A percentile compares a stretch with the other conserved stretches of the same genome.
Evolutionary conservation across 2,888 invertebrate genomes (phyloP).

Genomic region (Agrochola lota): DNA sequence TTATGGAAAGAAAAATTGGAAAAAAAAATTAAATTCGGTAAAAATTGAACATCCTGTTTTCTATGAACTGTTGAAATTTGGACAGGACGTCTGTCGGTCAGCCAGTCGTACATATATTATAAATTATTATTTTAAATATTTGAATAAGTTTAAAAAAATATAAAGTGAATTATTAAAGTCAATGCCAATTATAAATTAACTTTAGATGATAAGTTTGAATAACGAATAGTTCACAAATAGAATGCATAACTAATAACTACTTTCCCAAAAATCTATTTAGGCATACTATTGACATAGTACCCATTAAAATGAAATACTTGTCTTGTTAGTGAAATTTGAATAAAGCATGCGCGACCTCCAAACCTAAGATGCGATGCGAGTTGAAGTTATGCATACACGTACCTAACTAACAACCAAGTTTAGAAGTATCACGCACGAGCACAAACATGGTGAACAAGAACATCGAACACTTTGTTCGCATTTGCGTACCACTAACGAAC

Average conservation of each 20-base stretch:
- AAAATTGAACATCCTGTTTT: neutral
- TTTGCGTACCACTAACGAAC: no score
- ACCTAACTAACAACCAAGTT: neutral
- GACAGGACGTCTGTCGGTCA: neutral
- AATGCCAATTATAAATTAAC: slow-evolving; percentile 6
- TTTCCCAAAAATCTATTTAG: slow-evolving; percentile 20
- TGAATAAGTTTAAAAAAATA: neutral
- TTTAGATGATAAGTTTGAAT: slow-evolving; percentile 1
- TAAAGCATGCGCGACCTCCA: slow-evolving; percentile 50
- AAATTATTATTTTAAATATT: neutral
- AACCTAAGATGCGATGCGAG: slow-evolving; percentile 19
- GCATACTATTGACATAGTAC: slow-evolving; percentile 42
- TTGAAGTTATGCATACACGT: slow-evolving; percentile 23
- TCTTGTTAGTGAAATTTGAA: slow-evolving; percentile 53
- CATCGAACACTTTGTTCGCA: no score
- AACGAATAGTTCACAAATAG: neutral
- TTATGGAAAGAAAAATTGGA: no score
- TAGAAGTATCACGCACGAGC: neutral
- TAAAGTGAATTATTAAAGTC: neutral
- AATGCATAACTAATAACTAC: neutral
- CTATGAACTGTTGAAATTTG: neutral
- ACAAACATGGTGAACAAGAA: no score
- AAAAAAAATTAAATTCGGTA: no score
- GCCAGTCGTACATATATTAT: no score
- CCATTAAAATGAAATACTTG: slow-evolving; percentile 56